Evolutionary conservation across 2,113 vertebrate species (phyloP).

Genomic region (Talpa occidentalis): DNA sequence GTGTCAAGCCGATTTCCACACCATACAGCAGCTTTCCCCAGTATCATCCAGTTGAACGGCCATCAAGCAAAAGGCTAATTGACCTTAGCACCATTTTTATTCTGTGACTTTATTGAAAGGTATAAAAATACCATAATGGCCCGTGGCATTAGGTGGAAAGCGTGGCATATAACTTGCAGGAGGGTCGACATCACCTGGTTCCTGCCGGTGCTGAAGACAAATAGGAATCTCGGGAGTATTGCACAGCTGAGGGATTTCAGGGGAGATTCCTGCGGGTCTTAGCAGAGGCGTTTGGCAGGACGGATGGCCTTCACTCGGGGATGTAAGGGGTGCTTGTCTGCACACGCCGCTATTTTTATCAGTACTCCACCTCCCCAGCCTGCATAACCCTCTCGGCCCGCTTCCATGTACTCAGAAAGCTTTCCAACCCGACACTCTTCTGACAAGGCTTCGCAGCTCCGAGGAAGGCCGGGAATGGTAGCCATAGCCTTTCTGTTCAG

Average conservation of each 20-base stretch:
- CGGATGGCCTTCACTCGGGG: background rate
- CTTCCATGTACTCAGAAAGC: background rate
- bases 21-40: background rate
- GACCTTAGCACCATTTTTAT: background rate
- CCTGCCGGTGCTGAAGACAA: background rate
- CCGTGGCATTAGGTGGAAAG: background rate
- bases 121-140: background rate
- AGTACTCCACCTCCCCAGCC: background rate
- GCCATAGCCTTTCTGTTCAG: background rate
- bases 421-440: background rate
- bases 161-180: background rate
- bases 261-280: background rate
- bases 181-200: background rate
- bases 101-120: background rate
- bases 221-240: rapidly evolving
- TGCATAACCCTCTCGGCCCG: background rate
- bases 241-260: background rate
- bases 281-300: background rate
- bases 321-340: background rate
- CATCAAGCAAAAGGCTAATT: background rate
- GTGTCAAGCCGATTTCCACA: background rate
- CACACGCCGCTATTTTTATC: background rate
- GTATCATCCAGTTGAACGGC: too few relatives aligned
- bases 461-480: background rate
- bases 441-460: background rate